Evolutionary conservation across 2,113 vertebrate species (phyloP).

Genomic region (Balaenoptera acutorostrata): DNA sequence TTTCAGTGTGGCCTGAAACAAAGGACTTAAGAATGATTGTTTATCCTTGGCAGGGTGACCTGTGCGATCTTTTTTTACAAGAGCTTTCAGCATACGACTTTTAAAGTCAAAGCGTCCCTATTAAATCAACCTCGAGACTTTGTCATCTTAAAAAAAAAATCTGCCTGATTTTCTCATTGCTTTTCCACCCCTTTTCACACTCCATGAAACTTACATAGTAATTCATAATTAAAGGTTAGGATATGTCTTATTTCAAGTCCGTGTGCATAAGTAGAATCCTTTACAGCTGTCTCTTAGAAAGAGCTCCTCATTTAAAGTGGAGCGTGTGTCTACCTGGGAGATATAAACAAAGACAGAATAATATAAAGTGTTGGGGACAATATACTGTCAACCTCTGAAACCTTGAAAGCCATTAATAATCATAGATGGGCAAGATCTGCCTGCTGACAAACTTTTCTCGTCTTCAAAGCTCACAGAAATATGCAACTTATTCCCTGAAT

Average conservation of each 20-base stretch:
- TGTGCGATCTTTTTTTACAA: conserved; percentile 65
- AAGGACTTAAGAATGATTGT: conserved; percentile 78
- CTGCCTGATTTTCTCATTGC: conserved; percentile 53
- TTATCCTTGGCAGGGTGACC: conserved; percentile 82
- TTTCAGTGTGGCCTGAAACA: conserved; percentile 78
- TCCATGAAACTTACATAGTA: conserved; percentile 65
- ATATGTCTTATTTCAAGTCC: conserved; percentile 71
- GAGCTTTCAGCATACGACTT: conserved; percentile 74
- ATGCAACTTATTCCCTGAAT: background rate
- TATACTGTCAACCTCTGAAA: conserved; percentile 30
- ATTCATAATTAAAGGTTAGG: conserved; percentile 79
- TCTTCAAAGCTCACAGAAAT: conserved; percentile 39
- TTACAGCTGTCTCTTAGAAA: conserved; percentile 67
- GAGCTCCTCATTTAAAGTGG: conserved; percentile 73
- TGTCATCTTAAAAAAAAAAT: conserved; percentile 69
- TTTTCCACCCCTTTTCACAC: background rate
- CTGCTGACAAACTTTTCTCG: background rate
- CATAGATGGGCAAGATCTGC: conserved; percentile 47
- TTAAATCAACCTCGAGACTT: conserved; percentile 71
- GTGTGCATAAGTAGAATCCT: conserved; percentile 70
- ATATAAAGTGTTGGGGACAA: conserved; percentile 59
- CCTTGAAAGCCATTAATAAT: conserved; percentile 62
- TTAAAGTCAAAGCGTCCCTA: conserved; percentile 74
- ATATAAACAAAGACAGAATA: conserved; percentile 69
- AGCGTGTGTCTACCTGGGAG: conserved; percentile 42